phyloP scores from a whole-genome alignment of 2,113 vertebrate genomes.

The Argyrosomus japonicus region DNA sequence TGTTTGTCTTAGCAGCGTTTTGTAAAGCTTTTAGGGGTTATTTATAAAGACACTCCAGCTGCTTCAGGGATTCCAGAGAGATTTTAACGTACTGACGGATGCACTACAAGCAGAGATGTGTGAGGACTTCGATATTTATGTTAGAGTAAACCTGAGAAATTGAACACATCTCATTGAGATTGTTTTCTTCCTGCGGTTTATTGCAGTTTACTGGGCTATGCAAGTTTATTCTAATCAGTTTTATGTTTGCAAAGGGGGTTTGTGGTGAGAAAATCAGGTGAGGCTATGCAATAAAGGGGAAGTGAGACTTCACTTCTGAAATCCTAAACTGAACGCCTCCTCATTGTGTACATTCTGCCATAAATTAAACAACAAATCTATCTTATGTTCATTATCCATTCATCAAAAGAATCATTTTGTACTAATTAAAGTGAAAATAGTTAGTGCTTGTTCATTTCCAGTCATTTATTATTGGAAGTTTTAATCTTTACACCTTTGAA shows the following conservation, averaged over 20 bases:
- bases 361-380: not conserved
- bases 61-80: conserved; percentile 23
- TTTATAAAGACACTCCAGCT: conserved; percentile 38
- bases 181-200: not conserved
- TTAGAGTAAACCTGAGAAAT: not conserved
- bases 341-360: not conserved
- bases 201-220: conserved; percentile 23
- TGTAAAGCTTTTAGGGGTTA: conserved; percentile 20
- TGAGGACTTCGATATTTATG: conserved; percentile 4
- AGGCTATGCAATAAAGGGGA: conserved; percentile 69
- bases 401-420: too few relatives aligned
- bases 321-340: not conserved
- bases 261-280: not conserved
- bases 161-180: not conserved
- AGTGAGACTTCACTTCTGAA: conserved; percentile 13
- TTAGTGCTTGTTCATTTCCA: not conserved
- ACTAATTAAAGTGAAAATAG: not conserved
- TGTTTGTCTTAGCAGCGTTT: conserved; percentile 8
- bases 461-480: not conserved
- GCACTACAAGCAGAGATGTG: conserved; percentile 27
- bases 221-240: conserved; percentile 14
- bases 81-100: conserved; percentile 16
- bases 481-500: not conserved
- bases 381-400: not conserved
- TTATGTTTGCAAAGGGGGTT: too few relatives aligned